Conservation (phyloP, 2,888 invertebrate genomes). For the Aphrophora alni region DNA sequence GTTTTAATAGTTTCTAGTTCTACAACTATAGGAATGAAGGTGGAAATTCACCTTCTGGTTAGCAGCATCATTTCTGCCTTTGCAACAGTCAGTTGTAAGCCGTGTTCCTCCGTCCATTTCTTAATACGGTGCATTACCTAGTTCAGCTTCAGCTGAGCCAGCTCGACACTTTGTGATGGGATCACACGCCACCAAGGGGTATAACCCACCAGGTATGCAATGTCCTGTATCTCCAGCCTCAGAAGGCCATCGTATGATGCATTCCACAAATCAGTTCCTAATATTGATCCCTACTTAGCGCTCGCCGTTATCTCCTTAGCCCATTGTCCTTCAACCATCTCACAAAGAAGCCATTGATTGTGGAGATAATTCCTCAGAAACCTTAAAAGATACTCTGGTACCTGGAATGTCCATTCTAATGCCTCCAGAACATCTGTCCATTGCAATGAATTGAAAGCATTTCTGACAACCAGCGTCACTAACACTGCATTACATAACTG, state of each 20-base stretch:
- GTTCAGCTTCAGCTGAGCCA: conserved; percentile 29
- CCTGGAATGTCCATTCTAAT: conserved; percentile 27
- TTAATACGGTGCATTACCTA: conserved; percentile 29
- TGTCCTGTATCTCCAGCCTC: conserved; percentile 34
- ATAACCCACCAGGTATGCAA: conserved; percentile 41
- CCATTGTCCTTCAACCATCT: conserved; percentile 33
- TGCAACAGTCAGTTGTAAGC: conserved; percentile 40
- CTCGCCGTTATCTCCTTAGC: conserved; percentile 39
- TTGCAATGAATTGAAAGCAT: conserved; percentile 46
- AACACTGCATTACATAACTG: too few species aligned
- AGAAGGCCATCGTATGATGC: conserved; percentile 45
- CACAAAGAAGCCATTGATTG: conserved; percentile 38
- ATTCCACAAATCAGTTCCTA: conserved; percentile 48
- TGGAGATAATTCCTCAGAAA: conserved; percentile 45
- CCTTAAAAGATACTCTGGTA: conserved; percentile 41
- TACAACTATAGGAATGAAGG: conserved; percentile 35
- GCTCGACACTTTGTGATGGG: conserved; percentile 21
- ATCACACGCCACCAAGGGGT: conserved; percentile 43
- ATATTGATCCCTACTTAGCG: conserved; percentile 44
- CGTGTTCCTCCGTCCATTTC: conserved; percentile 42
- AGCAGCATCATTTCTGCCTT: conserved; percentile 46
- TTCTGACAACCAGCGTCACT: conserved; percentile 41
- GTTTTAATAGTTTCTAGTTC: conserved; percentile 16
- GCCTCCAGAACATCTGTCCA: conserved; percentile 41
- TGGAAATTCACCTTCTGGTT: conserved; percentile 40